These are phyloP conservation scores for Phoebastria nigripes DNA, from an alignment of 2,797 vertebrate species.

Conservation along the genomic window DNA sequence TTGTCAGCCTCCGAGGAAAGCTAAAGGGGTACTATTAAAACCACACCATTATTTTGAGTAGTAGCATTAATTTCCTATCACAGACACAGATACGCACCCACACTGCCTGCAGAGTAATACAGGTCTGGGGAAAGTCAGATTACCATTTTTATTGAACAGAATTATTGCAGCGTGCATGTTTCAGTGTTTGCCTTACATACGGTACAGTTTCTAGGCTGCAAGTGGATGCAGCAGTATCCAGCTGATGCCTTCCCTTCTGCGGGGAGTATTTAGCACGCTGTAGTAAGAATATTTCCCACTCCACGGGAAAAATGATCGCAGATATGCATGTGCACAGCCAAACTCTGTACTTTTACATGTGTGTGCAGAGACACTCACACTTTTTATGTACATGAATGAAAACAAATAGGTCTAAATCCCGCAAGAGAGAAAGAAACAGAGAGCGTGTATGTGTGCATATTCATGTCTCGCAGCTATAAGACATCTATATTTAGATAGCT, in stretches of 20 bases:
- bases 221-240: not conserved
- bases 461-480: not conserved
- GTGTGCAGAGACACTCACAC: not conserved
- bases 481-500: slow-evolving; percentile 71
- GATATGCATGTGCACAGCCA: not conserved
- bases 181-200: not conserved
- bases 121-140: not conserved
- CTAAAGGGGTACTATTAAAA: not conserved
- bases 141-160: not conserved
- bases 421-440: not conserved
- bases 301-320: fast-evolving
- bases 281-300: not conserved
- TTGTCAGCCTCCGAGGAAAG: not conserved
- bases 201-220: not conserved
- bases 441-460: fast-evolving
- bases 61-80: not conserved
- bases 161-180: not conserved
- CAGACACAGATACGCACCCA: not conserved
- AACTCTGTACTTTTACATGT: not conserved
- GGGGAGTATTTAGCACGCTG: not conserved
- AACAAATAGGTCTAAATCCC: not conserved
- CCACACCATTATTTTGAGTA: not conserved
- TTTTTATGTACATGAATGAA: not conserved
- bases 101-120: not conserved
- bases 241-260: not conserved